Evolutionary conservation across 2,797 vertebrate genomes (phyloP).

Genomic region (Miichthys miiuy): DNA sequence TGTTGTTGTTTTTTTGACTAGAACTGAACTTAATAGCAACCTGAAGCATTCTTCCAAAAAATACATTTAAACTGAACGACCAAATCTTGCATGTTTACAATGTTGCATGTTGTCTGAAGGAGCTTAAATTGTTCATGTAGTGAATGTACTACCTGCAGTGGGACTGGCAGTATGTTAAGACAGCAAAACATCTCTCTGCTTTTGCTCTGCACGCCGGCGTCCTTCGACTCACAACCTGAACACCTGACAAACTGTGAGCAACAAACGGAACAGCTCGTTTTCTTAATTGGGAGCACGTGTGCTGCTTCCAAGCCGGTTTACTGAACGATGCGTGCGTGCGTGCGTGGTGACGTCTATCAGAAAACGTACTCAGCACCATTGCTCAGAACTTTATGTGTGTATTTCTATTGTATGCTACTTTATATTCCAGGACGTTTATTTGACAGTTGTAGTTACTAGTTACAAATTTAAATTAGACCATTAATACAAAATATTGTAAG

Average conservation of each 20-base stretch:
- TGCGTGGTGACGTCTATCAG: neutral
- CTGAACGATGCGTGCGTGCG: no score
- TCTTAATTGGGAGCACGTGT: constrained; percentile 13
- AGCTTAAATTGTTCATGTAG: neutral
- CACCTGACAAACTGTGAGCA: neutral
- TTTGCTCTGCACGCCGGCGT: neutral
- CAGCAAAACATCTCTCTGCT: constrained; percentile 73
- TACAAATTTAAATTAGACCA: neutral
- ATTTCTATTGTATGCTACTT: neutral
- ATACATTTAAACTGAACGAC: neutral
- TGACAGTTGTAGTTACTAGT: neutral
- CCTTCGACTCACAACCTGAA: fast-evolving
- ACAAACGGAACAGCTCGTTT: fast-evolving
- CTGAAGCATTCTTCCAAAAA: no score
- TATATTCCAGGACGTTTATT: neutral
- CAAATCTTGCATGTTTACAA: no score
- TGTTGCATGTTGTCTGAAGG: neutral
- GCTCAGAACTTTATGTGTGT: no score
- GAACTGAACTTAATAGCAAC: neutral
- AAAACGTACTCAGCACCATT: no score
- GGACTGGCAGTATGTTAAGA: constrained; percentile 59
- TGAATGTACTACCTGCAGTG: constrained; percentile 70
- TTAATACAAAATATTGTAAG: neutral
- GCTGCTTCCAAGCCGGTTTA: neutral
- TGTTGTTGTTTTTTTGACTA: neutral